Percentiles rank a stretch among this genome's conserved stretches.
phyloP scores from a whole-genome alignment of 2,888 invertebrate species.

The Notocelia uddmanniana region DNA sequence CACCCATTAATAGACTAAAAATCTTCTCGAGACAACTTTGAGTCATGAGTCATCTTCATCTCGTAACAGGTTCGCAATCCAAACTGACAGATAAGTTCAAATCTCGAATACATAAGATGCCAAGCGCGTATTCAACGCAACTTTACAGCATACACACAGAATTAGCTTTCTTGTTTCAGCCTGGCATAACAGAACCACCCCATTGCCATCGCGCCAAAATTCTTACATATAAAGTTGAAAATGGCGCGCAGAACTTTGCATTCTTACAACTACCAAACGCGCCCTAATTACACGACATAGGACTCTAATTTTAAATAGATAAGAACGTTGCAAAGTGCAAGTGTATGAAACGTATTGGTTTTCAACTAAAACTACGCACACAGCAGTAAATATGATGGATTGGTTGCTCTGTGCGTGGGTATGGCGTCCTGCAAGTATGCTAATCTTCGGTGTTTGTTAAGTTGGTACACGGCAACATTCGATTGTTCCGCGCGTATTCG shows the following conservation, averaged over 20 bases:
- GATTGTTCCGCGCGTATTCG: conserved; percentile 69
- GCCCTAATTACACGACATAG: neutral
- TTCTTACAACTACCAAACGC: neutral
- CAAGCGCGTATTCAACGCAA: conserved; percentile 25
- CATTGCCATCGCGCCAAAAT: conserved; percentile 33
- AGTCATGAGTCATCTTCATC: conserved; percentile 38
- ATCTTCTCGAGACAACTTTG: neutral
- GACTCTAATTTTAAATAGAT: conserved; percentile 15
- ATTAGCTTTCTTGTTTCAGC: conserved; percentile 28
- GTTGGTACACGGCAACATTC: conserved; percentile 68
- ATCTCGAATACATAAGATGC: conserved; percentile 35
- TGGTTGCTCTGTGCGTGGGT: conserved; percentile 74
- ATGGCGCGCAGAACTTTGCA: conserved; percentile 19
- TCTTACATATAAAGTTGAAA: conserved; percentile 40
- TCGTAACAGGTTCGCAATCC: conserved; percentile 43
- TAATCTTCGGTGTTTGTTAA: conserved; percentile 72
- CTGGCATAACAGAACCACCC: conserved; percentile 23
- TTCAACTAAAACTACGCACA: conserved; percentile 64
- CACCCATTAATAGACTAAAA: neutral
- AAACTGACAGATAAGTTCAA: conserved; percentile 38
- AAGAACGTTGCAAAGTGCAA: conserved; percentile 17
- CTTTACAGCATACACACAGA: conserved; percentile 25
- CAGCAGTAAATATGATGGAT: conserved; percentile 78
- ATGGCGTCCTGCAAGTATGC: conserved; percentile 79
- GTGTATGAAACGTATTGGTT: conserved; percentile 52